phyloP scores from a whole-genome alignment of 2,888 invertebrate genomes.

The Himalopsyche tibetana region DNA sequence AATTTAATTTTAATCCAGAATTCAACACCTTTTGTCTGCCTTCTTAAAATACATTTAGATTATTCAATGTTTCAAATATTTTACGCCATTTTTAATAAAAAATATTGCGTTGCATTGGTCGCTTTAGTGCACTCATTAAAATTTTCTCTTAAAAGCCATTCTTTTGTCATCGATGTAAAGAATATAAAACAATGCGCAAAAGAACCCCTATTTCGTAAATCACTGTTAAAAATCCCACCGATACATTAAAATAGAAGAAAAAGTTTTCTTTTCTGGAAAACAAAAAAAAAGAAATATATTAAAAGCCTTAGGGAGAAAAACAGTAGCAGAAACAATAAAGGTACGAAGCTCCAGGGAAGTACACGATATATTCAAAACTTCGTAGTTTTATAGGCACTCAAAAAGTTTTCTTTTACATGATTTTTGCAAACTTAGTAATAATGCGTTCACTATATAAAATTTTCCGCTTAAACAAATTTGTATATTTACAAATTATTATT shows the following conservation, averaged over 20 bases:
- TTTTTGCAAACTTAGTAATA: no score
- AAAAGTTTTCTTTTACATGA: no score
- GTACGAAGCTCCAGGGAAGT: constrained; percentile 36
- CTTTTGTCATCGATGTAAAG: neutral
- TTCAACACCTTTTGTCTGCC: no score
- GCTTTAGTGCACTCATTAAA: neutral
- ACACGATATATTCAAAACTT: neutral
- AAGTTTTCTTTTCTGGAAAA: constrained; percentile 10
- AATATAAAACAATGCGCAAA: neutral
- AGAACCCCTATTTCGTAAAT: constrained; percentile 2
- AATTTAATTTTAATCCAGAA: no score
- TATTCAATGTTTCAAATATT: no score
- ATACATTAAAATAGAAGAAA: constrained; percentile 26
- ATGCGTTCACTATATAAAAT: no score
- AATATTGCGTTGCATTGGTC: no score
- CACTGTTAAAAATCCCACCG: constrained; percentile 22
- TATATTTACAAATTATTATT: no score
- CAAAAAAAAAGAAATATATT: constrained; percentile 33
- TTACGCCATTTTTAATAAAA: no score
- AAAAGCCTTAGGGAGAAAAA: constrained; percentile 28
- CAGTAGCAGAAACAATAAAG: constrained; percentile 51
- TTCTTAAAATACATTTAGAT: no score
- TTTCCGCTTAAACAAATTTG: no score
- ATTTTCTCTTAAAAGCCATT: neutral
- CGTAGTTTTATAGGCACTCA: no score